Evolutionary conservation across 2,113 vertebrate genomes (phyloP).

Genomic region (Heterotis niloticus): DNA sequence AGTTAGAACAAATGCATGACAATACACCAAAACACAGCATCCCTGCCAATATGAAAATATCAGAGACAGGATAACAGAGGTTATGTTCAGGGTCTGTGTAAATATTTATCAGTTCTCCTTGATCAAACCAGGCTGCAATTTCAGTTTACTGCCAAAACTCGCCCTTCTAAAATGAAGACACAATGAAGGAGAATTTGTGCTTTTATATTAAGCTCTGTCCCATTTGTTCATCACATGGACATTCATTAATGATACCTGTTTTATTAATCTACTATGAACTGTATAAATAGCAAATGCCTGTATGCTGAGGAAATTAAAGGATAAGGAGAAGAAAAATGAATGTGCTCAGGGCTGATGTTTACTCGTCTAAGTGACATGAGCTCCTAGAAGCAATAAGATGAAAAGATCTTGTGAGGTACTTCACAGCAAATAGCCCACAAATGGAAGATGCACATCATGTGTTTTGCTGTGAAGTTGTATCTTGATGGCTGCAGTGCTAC

Average conservation of each 20-base stretch:
- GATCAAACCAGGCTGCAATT: background rate
- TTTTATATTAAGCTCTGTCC: background rate
- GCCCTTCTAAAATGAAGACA: background rate
- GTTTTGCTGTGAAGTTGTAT: background rate
- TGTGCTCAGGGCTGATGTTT: too few relatives aligned
- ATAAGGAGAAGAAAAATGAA: background rate
- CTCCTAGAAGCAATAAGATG: background rate
- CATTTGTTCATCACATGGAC: background rate
- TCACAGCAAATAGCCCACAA: background rate
- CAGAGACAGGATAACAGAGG: constrained; percentile 3
- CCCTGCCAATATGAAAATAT: constrained; percentile 4
- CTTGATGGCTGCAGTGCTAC: background rate
- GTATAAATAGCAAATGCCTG: background rate
- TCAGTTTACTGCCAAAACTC: background rate
- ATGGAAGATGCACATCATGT: background rate
- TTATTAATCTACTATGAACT: background rate
- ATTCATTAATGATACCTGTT: background rate
- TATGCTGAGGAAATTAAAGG: constrained; percentile 8
- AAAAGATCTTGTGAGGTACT: background rate
- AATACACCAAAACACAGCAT: background rate
- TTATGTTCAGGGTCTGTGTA: background rate
- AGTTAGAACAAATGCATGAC: background rate
- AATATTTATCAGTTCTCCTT: constrained; percentile 3
- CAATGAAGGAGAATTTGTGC: background rate
- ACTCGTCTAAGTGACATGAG: background rate